Conservation (phyloP, 2,797 vertebrate species). For the Pangasius djambal region DNA sequence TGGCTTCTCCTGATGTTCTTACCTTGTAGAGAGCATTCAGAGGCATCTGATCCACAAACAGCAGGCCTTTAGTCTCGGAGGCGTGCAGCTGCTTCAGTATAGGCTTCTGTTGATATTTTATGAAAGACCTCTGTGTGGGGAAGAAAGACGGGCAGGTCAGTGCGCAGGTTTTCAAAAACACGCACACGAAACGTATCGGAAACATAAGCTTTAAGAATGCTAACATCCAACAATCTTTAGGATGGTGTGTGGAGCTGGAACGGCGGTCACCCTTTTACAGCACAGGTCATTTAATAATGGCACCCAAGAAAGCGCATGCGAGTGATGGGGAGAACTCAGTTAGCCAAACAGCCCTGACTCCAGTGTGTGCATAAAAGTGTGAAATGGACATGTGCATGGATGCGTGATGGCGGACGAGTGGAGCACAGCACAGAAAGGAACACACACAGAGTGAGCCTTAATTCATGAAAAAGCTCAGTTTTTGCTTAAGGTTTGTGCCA, state of each 20-base stretch:
- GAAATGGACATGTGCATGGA: slow-evolving; percentile 3
- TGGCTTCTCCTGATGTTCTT: not conserved
- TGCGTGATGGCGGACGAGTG: not conserved
- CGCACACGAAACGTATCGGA: not conserved
- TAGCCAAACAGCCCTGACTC: not conserved
- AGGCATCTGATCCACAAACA: slow-evolving; percentile 69
- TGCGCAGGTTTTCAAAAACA: not conserved
- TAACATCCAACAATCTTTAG: not conserved
- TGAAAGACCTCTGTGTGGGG: slow-evolving; percentile 64
- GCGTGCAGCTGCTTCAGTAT: slow-evolving; percentile 70
- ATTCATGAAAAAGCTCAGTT: no score
- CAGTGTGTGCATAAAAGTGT: not conserved
- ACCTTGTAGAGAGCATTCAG: slow-evolving; percentile 77
- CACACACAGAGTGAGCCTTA: not conserved
- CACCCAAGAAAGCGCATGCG: not conserved
- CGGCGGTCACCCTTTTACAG: not conserved
- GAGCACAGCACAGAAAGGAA: slow-evolving; percentile 7
- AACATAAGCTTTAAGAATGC: not conserved
- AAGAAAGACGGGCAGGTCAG: not conserved
- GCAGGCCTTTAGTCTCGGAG: slow-evolving; percentile 58
- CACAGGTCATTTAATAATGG: not conserved
- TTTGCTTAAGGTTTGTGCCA: no score
- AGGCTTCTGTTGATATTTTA: slow-evolving; percentile 48
- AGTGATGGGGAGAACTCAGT: not conserved
- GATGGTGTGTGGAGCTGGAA: not conserved